Evolutionary conservation across 2,113 vertebrate genomes (phyloP).

Genomic region (Speoplatyrhinus poulsoni): DNA sequence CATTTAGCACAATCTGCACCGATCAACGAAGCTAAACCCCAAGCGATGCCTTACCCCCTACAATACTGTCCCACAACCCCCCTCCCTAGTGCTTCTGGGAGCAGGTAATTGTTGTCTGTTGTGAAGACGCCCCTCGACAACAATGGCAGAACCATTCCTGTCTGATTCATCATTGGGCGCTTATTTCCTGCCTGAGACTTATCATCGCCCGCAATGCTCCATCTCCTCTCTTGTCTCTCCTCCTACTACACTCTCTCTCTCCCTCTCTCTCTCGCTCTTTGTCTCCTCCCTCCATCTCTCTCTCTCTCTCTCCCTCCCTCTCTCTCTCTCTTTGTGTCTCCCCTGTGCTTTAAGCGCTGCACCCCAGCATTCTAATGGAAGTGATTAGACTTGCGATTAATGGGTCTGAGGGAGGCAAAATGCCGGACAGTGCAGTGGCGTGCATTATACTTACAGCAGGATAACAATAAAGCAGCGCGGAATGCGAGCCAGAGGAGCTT

Average conservation of each 20-base stretch:
- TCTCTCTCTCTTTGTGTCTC: constrained; percentile 19
- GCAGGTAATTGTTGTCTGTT: constrained; percentile 80
- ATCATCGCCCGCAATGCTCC: constrained; percentile 65
- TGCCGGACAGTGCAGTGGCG: constrained; percentile 45
- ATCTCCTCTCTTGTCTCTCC: constrained; percentile 39
- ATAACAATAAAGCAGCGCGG: constrained; percentile 18
- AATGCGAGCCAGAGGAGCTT: constrained; percentile 37
- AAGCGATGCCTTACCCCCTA: constrained; percentile 26
- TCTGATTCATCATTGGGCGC: constrained; percentile 76
- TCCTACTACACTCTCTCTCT: constrained; percentile 12
- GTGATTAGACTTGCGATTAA: constrained; percentile 77
- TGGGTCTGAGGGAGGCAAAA: constrained; percentile 64
- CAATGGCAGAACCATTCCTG: constrained; percentile 72
- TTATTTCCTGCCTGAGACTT: constrained; percentile 67
- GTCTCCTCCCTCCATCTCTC: constrained; percentile 17
- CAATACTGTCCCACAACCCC: background rate
- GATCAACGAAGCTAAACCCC: constrained; percentile 74
- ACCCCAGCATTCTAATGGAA: constrained; percentile 72
- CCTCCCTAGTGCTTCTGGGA: constrained; percentile 45
- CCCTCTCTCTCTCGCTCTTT: background rate
- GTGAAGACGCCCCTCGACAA: constrained; percentile 74
- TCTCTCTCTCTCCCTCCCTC: constrained; percentile 26
- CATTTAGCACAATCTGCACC: constrained; percentile 91
- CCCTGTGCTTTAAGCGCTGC: constrained; percentile 32
- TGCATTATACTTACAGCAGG: constrained; percentile 60